Evolutionary conservation across 2,888 invertebrate genomes (phyloP), one percentile per base, ranked within the genome.

Genomic region (Cephus spinipes): DNA sequence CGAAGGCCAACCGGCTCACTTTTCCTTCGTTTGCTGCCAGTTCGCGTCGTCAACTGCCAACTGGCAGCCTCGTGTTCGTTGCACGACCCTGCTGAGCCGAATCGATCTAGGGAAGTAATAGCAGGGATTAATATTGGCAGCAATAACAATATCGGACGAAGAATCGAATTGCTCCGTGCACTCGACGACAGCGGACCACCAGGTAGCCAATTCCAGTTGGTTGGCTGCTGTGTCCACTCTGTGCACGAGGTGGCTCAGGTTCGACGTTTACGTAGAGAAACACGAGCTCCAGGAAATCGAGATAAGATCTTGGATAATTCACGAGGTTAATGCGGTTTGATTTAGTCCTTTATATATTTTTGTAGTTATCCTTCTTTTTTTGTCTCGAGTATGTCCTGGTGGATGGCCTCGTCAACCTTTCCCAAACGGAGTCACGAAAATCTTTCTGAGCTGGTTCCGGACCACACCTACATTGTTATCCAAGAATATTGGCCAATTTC

Each of bases 1-100:
- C 85, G 89, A 89, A 89, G 89, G 89, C 86, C 89, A 87, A 81
- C 86, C 84, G 83, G 86, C 85, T 87, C 83, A 87, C 87, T 88
- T 88, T 89, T 87, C 86, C 85, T 84, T 81, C 82, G 79, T 83
- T 84, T 80, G 83, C 86, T 86, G 85, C 85, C 85, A 83, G 84
- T 87, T 83, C 81, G 69, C 74, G 23, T 73, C 30, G 55, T 15
- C 55, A 55, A 55, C 55, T 55, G 55, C 6, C 55, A 55, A 55
- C 23, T 2, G 55, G 2, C 55, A 55, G 23, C 23, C 23, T 55
- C 23, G 55, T 3, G 55, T 23, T 23, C 55, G 15, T 2, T 9
- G 9, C 9, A 2, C 55, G 9, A 55, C 23, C 55, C 55, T 55
- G 55, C 9, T 23, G 23, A 9, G 9, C 55, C 2, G 55, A 55